These are phyloP conservation scores for Canis aureus DNA, from an alignment of 2,113 vertebrate species.

Conservation along the genomic window DNA sequence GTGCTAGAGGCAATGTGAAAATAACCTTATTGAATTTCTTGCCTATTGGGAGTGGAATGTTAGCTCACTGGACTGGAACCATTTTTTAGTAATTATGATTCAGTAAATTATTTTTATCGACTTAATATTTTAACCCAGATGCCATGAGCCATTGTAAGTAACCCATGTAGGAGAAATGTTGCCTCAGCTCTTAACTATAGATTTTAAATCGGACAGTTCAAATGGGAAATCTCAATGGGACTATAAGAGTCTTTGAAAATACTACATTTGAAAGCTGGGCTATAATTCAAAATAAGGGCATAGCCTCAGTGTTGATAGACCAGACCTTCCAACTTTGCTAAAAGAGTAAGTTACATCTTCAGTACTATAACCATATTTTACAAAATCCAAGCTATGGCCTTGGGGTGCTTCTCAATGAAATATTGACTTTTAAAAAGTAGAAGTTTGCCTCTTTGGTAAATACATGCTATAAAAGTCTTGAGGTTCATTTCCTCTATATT, in stretches of 20 bases:
- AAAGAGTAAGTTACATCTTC: conserved; percentile 1
- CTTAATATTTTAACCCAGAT: conserved; percentile 65
- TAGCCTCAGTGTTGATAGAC: not conserved
- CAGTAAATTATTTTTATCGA: conserved; percentile 73
- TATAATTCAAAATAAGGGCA: conserved; percentile 53
- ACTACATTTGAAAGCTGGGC: not conserved
- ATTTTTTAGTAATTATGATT: conserved; percentile 62
- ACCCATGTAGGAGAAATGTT: conserved; percentile 26
- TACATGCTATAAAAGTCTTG: not conserved
- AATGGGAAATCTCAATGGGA: conserved; percentile 39
- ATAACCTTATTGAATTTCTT: conserved; percentile 51
- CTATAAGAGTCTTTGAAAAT: conserved; percentile 34
- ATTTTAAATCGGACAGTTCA: conserved; percentile 59
- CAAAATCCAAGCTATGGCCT: not conserved
- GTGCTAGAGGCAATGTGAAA: conserved; percentile 47
- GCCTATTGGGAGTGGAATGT: not conserved
- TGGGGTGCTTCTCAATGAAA: conserved; percentile 41
- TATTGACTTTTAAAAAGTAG: not conserved
- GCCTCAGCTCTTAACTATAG: conserved; percentile 4
- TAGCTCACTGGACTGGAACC: conserved; percentile 47
- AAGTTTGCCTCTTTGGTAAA: conserved; percentile 4
- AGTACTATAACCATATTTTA: conserved; percentile 41
- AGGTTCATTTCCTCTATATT: not conserved
- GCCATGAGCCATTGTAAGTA: conserved; percentile 2
- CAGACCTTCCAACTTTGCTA: not conserved